A percentile compares a stretch with the other conserved stretches of the same genome.
phyloP scores from a whole-genome alignment of 2,797 vertebrate genomes.

The Jordanella pulchra region DNA sequence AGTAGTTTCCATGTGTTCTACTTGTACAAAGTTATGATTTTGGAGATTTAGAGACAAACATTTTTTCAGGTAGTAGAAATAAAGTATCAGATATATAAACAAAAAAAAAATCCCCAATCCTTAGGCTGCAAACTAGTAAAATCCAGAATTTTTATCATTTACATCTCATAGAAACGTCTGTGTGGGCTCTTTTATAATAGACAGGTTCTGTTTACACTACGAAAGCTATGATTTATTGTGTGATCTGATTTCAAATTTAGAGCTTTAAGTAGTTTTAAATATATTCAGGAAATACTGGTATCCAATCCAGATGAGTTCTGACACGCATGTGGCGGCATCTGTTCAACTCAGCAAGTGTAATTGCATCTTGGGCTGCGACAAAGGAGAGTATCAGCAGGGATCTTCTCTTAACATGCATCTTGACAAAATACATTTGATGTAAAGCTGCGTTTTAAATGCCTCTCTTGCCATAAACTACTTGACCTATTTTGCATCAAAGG shows the following conservation, averaged over 20 bases:
- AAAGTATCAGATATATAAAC: neutral
- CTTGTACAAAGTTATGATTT: neutral
- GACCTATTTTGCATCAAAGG: neutral
- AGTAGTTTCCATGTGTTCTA: neutral
- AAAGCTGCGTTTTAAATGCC: conserved; percentile 1
- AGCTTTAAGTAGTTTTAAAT: conserved; percentile 1
- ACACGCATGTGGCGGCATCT: neutral
- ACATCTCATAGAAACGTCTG: neutral
- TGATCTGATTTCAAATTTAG: conserved; percentile 2
- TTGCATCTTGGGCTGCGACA: neutral
- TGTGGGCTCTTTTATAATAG: neutral
- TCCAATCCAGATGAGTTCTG: neutral
- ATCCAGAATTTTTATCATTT: neutral
- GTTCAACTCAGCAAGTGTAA: neutral
- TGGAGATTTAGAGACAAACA: neutral
- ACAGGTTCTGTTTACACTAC: neutral
- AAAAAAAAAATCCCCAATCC: neutral
- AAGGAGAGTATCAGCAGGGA: neutral
- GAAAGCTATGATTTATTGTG: neutral
- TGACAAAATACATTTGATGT: neutral
- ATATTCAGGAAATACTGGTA: neutral
- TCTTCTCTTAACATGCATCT: neutral
- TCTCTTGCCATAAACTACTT: neutral
- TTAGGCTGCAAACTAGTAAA: neutral
- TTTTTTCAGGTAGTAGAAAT: neutral